Conservation (phyloP, 2,797 vertebrate species). For the Chaunax sp. region DNA sequence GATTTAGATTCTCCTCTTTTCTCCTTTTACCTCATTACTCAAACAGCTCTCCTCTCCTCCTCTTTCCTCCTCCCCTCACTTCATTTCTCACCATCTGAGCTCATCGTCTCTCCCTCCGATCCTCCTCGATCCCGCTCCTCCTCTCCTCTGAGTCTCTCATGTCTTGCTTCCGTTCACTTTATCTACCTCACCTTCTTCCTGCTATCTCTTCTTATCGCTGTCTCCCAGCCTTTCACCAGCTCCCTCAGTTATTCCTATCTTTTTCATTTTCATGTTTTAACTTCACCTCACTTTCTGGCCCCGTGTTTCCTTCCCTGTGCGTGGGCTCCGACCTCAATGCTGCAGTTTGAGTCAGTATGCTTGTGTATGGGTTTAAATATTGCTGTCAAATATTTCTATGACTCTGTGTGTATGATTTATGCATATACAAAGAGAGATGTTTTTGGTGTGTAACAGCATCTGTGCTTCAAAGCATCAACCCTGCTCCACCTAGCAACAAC, state of each 20-base stretch:
- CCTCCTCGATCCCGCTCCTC: constrained; percentile 1
- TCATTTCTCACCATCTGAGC: not conserved
- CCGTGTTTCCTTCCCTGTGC: constrained; percentile 14
- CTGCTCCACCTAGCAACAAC: constrained; percentile 76
- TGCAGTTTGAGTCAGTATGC: constrained; percentile 14
- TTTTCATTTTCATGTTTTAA: constrained; percentile 27
- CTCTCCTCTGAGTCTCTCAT: not conserved
- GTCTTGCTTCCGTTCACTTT: not conserved
- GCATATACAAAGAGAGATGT: constrained; percentile 15
- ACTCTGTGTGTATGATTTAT: constrained; percentile 16
- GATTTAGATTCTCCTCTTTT: constrained; percentile 5
- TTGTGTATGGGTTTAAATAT: not conserved
- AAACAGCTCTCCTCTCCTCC: not conserved
- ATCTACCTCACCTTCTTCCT: constrained; percentile 24
- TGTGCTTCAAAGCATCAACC: constrained; percentile 50
- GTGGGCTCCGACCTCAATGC: constrained; percentile 18
- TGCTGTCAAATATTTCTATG: not conserved
- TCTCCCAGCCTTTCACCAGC: constrained; percentile 17
- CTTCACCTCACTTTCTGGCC: constrained; percentile 13
- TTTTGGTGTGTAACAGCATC: constrained; percentile 18
- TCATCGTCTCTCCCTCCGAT: constrained; percentile 9
- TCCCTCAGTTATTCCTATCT: constrained; percentile 17
- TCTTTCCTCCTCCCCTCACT: not conserved
- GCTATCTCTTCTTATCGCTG: constrained; percentile 14
- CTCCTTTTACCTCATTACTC: constrained; percentile 2